Percentiles rank a stretch among this genome's conserved stretches.
phyloP scores from a whole-genome alignment of 2,888 invertebrate species.

The Eretmocerus hayati region DNA sequence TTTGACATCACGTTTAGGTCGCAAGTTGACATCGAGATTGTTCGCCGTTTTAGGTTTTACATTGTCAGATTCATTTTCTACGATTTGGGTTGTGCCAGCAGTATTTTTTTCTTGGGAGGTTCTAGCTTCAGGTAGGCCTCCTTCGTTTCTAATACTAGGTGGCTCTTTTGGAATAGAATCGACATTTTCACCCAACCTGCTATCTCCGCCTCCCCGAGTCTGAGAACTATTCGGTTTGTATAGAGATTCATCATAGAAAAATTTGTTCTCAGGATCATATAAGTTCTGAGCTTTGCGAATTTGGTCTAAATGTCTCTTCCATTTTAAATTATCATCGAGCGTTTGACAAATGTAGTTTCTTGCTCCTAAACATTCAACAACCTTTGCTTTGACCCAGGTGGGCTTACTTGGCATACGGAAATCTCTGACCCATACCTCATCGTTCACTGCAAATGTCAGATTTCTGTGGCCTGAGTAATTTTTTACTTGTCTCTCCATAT shows the following conservation, averaged over 20 bases:
- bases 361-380: slow-evolving; percentile 4
- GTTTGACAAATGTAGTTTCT: slow-evolving; percentile 16
- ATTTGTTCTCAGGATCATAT: background rate
- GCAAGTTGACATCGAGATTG: background rate
- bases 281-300: slow-evolving; percentile 5
- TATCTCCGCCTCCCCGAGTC: background rate
- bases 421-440: slow-evolving; percentile 10
- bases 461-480: slow-evolving; percentile 5
- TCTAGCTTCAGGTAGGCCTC: background rate
- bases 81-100: background rate
- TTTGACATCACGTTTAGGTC: background rate
- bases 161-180: background rate
- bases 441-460: background rate
- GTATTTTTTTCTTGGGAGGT: no score
- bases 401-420: slow-evolving; percentile 4
- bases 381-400: slow-evolving; percentile 10
- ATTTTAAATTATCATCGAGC: background rate
- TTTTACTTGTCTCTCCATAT: background rate
- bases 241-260: background rate
- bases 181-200: background rate
- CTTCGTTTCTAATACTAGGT: background rate
- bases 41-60: background rate
- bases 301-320: slow-evolving; percentile 20
- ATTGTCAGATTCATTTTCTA: background rate
- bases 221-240: no score